Evolutionary conservation across 2,888 invertebrate genomes (phyloP), one percentile per base, ranked within the genome.

Genomic region (Tachystola acroxantha): DNA sequence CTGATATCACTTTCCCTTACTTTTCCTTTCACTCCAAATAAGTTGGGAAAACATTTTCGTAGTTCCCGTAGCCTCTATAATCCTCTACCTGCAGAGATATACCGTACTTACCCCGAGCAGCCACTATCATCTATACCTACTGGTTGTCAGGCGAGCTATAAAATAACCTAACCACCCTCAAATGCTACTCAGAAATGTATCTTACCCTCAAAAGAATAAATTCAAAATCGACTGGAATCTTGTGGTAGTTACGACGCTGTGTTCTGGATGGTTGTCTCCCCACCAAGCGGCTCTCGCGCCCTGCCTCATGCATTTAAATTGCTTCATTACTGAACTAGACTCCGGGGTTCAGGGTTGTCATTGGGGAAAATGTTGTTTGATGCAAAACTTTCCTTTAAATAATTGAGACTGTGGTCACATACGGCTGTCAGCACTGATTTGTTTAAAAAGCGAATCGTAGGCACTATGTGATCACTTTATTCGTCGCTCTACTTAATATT

Each of bases 221-320:
- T 24, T 24, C n/a, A 2, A 40, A 48, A 52, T 53, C 69, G 5
- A 10, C 40, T 50, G 22, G 37, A 20, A 39, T 25, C 22, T 12
- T 24, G 10, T 16, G 47, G 31, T 31, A 42, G 45, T 66, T 81
- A 57, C 30, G 62, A 37, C 57, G 22, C 57, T 72, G 51, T 42
- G 46, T 44, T 47, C 41, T 48, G 49, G 48, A 48, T 45, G 42
- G 51, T 40, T 43, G 43, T 71, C 64, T 72, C 84, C 86, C 85
- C 85, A 72, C 84, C 84, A 78, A 64, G 59, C 65, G 66, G 57
- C 72, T 70, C 79, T 79, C 84, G 77, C 80, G 84, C 85, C 86
- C 86, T 86, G 81, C 85, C 85, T 88, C 87, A 88, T 88, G 88
- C 88, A 88, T 88, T 88, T 88, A 88, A 87, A 88, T 88, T 88